Evolutionary conservation across 2,888 invertebrate species (phyloP).

Genomic region (Papilio demoleus): DNA sequence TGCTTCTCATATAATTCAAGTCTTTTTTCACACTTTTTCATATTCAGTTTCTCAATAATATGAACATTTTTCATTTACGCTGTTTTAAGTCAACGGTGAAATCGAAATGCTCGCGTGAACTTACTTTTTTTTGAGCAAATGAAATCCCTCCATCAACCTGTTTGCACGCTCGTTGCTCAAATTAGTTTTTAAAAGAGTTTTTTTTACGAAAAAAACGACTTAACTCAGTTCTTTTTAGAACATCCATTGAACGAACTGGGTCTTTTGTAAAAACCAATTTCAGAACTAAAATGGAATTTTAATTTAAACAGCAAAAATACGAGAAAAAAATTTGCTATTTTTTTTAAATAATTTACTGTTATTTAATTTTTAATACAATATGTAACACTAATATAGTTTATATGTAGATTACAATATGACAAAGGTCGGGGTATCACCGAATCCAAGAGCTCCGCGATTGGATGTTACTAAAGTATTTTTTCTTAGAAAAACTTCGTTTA

Average conservation of each 20-base stretch:
- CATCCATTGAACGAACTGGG: neutral
- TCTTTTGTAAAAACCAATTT: slow-evolving; percentile 1
- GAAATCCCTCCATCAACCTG: slow-evolving; percentile 7
- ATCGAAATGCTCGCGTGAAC: slow-evolving; percentile 29
- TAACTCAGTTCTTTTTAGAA: slow-evolving; percentile 9
- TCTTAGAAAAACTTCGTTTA: neutral
- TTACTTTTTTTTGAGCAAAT: slow-evolving; percentile 25
- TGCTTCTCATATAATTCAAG: too few species aligned
- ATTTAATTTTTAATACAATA: too few species aligned
- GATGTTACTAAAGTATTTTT: neutral
- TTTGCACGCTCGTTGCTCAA: slow-evolving; percentile 9
- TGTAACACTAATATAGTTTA: too few species aligned
- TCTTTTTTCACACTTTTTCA: slow-evolving; percentile 4
- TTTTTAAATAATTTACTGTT: too few species aligned
- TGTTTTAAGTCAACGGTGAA: slow-evolving; percentile 24
- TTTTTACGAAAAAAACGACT: slow-evolving; percentile 4
- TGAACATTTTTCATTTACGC: slow-evolving; percentile 20
- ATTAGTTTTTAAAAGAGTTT: slow-evolving; percentile 24
- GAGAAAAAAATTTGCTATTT: too few species aligned
- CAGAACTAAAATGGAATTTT: neutral
- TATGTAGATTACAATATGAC: too few species aligned
- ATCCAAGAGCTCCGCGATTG: neutral
- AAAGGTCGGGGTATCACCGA: neutral
- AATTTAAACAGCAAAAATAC: neutral
- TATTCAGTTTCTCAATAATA: slow-evolving; percentile 27